These are phyloP conservation scores for Odontamblyopus rebecca DNA, from an alignment of 2,797 vertebrate genomes.

Conservation along the genomic window DNA sequence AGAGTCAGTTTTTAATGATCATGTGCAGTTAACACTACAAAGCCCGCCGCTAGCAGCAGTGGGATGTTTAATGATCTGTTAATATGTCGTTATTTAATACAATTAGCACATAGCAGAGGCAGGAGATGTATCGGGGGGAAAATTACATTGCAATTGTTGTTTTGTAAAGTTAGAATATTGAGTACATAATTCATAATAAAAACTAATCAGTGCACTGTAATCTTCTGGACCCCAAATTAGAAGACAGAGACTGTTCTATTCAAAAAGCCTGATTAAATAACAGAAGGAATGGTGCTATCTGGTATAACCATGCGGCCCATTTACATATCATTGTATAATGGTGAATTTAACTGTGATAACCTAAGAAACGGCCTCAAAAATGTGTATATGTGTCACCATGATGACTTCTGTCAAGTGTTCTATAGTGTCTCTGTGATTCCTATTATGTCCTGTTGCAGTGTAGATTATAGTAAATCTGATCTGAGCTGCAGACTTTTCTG, in stretches of 20 bases:
- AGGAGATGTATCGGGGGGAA: not conserved
- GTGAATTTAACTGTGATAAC: not conserved
- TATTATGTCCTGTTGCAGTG: slow-evolving; percentile 42
- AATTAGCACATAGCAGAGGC: not conserved
- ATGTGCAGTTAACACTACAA: not conserved
- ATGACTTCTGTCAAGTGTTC: not conserved
- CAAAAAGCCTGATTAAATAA: not conserved
- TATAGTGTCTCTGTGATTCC: slow-evolving; percentile 24
- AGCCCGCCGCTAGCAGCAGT: not conserved
- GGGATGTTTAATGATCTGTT: not conserved
- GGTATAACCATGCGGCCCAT: not conserved
- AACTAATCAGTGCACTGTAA: too few species aligned
- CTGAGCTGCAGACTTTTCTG: slow-evolving; percentile 55
- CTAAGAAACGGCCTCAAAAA: not conserved
- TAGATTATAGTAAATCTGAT: slow-evolving; percentile 53
- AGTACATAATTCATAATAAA: too few species aligned
- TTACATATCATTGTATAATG: not conserved
- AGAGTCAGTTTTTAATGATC: slow-evolving; percentile 21
- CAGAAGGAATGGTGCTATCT: not conserved
- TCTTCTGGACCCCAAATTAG: not conserved
- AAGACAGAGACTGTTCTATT: not conserved
- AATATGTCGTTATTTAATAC: not conserved
- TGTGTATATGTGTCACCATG: not conserved
- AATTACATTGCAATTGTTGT: too few species aligned
- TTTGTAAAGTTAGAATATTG: too few species aligned